Conservation (phyloP, 2,888 invertebrate species). For the Ichneumon xanthorius region DNA sequence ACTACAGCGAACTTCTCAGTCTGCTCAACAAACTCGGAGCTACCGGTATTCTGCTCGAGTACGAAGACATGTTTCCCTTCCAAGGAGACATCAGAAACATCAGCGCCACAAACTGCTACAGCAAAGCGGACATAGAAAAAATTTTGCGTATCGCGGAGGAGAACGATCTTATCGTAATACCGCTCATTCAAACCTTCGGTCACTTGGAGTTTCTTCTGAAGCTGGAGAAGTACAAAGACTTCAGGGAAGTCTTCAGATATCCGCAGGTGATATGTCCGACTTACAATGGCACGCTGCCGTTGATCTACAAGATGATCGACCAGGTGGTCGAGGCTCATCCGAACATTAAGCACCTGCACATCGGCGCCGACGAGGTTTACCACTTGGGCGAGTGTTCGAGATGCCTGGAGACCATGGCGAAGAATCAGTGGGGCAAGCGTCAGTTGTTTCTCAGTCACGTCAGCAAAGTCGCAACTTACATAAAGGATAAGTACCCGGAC, state of each 20-base stretch:
- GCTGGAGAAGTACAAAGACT: slow-evolving; percentile 88
- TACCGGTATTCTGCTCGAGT: slow-evolving; percentile 92
- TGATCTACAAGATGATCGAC: slow-evolving; percentile 89
- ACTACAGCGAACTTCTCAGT: slow-evolving; percentile 88
- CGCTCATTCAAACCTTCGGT: slow-evolving; percentile 94
- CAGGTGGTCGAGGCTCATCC: slow-evolving; percentile 89
- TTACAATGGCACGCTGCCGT: slow-evolving; percentile 85
- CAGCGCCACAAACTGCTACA: slow-evolving; percentile 89
- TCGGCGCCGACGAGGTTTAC: slow-evolving; percentile 94
- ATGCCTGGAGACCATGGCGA: slow-evolving; percentile 85
- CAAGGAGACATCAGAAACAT: slow-evolving; percentile 87
- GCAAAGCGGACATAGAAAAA: slow-evolving; percentile 85
- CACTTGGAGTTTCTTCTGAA: slow-evolving; percentile 94
- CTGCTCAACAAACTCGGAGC: slow-evolving; percentile 89
- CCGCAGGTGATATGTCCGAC: slow-evolving; percentile 91
- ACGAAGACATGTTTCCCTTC: slow-evolving; percentile 96
- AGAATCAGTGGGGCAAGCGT: slow-evolving; percentile 85
- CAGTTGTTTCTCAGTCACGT: slow-evolving; percentile 89
- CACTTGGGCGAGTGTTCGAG: slow-evolving; percentile 88
- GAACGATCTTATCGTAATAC: slow-evolving; percentile 89
- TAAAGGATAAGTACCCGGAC: slow-evolving; percentile 85
- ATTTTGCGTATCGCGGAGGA: slow-evolving; percentile 87
- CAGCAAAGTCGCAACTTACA: slow-evolving; percentile 85
- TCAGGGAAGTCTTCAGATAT: slow-evolving; percentile 88
- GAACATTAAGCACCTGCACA: slow-evolving; percentile 87